A percentile compares a stretch with the other conserved stretches of the same genome.
Evolutionary conservation across 2,113 vertebrate genomes (phyloP).

Genomic region (Platichthys stellatus): DNA sequence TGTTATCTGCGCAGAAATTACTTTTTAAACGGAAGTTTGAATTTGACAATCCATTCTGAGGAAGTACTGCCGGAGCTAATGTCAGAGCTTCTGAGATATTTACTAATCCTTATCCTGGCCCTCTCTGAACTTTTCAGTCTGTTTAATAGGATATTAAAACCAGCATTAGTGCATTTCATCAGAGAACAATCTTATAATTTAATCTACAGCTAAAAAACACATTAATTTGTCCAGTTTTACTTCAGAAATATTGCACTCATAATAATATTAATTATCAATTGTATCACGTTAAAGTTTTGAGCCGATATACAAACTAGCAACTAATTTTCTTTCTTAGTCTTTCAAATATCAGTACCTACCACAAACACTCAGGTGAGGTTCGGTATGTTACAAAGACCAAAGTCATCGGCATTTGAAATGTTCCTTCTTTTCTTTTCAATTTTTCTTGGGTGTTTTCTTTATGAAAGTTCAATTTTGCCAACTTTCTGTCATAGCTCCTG

Average conservation of each 20-base stretch:
- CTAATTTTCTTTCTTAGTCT: not conserved
- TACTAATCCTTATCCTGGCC: not conserved
- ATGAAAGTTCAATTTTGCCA: constrained; percentile 47
- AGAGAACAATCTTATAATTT: no score
- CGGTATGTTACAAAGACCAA: not conserved
- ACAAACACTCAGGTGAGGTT: not conserved
- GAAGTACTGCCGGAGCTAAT: constrained; percentile 19
- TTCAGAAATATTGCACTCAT: no score
- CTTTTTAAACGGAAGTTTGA: constrained; percentile 50
- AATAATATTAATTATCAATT: no score
- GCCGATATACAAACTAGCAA: not conserved
- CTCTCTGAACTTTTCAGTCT: not conserved
- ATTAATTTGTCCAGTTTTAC: no score
- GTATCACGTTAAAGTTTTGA: no score
- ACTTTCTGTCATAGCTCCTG: constrained; percentile 53
- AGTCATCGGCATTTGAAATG: no score
- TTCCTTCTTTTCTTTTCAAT: not conserved
- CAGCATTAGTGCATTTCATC: no score
- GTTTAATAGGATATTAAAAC: no score
- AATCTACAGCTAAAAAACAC: no score
- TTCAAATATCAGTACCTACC: not conserved
- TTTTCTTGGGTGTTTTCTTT: constrained; percentile 35
- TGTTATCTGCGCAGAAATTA: constrained; percentile 32
- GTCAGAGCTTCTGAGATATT: constrained; percentile 27
- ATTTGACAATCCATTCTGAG: constrained; percentile 53